Evolutionary conservation across 2,888 invertebrate genomes (phyloP).

Genomic region (Ptilodon capucinus): DNA sequence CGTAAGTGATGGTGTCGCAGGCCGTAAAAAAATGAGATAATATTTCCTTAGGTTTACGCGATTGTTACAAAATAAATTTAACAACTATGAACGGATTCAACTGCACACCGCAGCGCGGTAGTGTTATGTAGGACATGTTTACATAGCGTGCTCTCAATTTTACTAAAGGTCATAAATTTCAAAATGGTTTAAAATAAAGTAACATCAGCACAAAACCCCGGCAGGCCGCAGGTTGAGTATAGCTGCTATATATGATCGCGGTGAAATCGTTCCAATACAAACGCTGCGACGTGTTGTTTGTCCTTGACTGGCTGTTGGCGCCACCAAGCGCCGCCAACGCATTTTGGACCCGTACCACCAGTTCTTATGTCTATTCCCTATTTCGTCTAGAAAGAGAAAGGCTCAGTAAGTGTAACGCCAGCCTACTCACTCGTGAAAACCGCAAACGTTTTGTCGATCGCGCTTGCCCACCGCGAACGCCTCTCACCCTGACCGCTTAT

Average conservation of each 20-base stretch:
- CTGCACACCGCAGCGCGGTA: too few species aligned
- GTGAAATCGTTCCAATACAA: constrained; percentile 41
- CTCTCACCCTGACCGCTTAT: constrained; percentile 37
- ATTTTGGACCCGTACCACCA: constrained; percentile 30
- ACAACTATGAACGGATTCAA: too few species aligned
- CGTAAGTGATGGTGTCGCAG: too few species aligned
- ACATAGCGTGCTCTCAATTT: too few species aligned
- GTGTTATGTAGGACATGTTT: too few species aligned
- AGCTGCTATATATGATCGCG: constrained; percentile 23
- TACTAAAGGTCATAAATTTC: too few species aligned
- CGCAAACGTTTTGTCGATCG: constrained; percentile 25
- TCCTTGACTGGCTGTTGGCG: constrained; percentile 68
- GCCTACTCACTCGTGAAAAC: constrained; percentile 38
- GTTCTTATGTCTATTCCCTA: constrained; percentile 45
- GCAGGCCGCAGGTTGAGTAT: too few species aligned
- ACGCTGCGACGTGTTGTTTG: constrained; percentile 43
- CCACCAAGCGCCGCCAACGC: constrained; percentile 40
- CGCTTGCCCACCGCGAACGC: constrained; percentile 17
- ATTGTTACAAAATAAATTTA: too few species aligned
- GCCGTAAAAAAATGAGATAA: too few species aligned
- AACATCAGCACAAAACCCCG: too few species aligned
- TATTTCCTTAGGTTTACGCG: too few species aligned
- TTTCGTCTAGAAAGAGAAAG: constrained; percentile 46
- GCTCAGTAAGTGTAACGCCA: constrained; percentile 25
- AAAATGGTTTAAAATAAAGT: too few species aligned